Percentiles rank a stretch among this genome's conserved stretches.
phyloP scores from a whole-genome alignment of 2,113 vertebrate genomes.

The Peucedramus taeniatus region DNA sequence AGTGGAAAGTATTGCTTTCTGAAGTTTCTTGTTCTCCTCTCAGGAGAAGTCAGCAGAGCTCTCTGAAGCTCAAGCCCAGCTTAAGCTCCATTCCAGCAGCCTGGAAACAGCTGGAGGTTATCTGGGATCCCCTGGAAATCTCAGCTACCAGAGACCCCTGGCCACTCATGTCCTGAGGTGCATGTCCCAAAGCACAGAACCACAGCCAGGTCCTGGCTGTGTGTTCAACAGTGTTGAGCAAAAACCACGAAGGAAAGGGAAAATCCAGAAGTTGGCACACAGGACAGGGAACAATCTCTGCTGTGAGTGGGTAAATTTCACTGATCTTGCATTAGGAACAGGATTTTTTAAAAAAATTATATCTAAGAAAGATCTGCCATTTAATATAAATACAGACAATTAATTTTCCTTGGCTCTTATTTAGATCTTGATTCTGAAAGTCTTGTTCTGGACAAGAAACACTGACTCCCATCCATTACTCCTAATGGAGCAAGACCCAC shows the following conservation, averaged over 20 bases:
- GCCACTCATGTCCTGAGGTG: neutral
- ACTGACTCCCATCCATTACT: neutral
- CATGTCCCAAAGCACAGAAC: neutral
- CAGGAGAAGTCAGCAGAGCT: neutral
- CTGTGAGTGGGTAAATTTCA: neutral
- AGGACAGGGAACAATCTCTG: neutral
- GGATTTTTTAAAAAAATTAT: no score
- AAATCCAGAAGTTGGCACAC: neutral
- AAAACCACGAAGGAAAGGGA: neutral
- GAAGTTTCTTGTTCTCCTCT: neutral
- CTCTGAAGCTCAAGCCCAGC: neutral
- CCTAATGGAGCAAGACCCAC: neutral
- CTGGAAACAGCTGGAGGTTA: neutral
- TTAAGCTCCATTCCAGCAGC: neutral
- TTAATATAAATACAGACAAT: neutral
- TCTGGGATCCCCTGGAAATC: neutral
- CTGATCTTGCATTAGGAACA: neutral
- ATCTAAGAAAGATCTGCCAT: neutral
- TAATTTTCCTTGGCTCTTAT: conserved; percentile 17
- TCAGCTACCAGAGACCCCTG: neutral
- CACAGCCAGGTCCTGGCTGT: neutral
- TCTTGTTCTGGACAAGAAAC: neutral
- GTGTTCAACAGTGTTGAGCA: neutral
- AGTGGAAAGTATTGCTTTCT: neutral
- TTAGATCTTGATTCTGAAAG: conserved; percentile 19